phyloP scores from a whole-genome alignment of 2,797 vertebrate species.

The Ctenochaetus hawaiiensis region DNA sequence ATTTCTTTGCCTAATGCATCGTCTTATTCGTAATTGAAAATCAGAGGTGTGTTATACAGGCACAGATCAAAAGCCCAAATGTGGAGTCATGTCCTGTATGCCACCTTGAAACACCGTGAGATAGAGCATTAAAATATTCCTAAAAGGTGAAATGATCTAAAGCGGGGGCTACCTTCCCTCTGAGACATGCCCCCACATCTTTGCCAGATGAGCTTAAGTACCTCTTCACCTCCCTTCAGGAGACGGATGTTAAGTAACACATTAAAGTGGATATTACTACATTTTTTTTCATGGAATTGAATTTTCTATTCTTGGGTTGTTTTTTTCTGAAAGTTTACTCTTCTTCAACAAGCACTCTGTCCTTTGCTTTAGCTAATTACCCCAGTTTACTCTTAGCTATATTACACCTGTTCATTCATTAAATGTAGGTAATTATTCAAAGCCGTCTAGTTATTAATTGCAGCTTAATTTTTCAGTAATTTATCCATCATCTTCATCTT shows the following conservation, averaged over 20 bases:
- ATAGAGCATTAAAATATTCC: conserved; percentile 15
- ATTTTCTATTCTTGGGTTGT: neutral
- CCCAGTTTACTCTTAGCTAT: too few species aligned
- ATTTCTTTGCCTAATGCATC: conserved; percentile 78
- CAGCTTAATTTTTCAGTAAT: neutral
- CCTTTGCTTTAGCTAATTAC: too few species aligned
- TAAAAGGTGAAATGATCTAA: conserved; percentile 30
- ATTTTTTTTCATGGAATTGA: neutral
- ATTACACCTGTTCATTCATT: neutral
- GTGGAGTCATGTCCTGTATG: conserved; percentile 37
- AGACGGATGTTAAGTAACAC: conserved; percentile 25
- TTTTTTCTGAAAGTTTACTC: neutral
- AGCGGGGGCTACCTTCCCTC: conserved; percentile 4
- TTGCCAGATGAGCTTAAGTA: conserved; percentile 7
- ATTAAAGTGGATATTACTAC: neutral
- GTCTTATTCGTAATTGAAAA: conserved; percentile 82
- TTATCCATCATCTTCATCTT: neutral
- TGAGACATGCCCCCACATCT: neutral
- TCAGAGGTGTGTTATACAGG: conserved; percentile 66
- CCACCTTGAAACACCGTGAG: conserved; percentile 36
- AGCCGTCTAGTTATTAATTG: neutral
- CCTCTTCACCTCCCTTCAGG: conserved; percentile 2
- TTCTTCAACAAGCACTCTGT: neutral
- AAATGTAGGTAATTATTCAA: neutral
- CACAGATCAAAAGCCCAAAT: conserved; percentile 60